Evolutionary conservation across 2,888 invertebrate genomes (phyloP).

Genomic region (Drosophila anomalata): DNA sequence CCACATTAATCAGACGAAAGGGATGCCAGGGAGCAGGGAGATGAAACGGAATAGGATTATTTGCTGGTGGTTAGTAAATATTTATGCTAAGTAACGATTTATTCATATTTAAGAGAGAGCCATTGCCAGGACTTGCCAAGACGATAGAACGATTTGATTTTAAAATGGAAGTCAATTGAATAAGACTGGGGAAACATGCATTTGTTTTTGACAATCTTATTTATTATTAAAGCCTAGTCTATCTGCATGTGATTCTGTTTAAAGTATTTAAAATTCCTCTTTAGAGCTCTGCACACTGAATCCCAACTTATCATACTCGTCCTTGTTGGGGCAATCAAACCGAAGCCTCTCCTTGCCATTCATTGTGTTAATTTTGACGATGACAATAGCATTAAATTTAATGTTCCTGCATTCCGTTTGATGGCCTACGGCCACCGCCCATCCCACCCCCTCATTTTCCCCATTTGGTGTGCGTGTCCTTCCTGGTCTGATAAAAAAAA

Average conservation of each 20-base stretch:
- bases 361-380: slow-evolving; percentile 41
- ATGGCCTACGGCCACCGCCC: slow-evolving; percentile 7
- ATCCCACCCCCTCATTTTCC: background rate
- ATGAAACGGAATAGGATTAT: slow-evolving; percentile 12
- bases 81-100: background rate
- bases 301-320: slow-evolving; percentile 10
- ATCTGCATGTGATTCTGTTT: background rate
- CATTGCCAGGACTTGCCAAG: background rate
- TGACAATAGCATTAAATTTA: slow-evolving; percentile 42
- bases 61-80: slow-evolving; percentile 15
- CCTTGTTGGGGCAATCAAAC: slow-evolving; percentile 12
- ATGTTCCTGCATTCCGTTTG: slow-evolving; percentile 36
- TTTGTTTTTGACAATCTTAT: no score
- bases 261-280: background rate
- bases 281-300: background rate
- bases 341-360: slow-evolving; percentile 12
- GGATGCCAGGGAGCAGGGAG: background rate
- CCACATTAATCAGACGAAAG: slow-evolving; percentile 28
- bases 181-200: no score
- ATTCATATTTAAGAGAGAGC: background rate
- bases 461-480: slow-evolving; percentile 59
- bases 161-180: no score
- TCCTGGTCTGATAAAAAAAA: slow-evolving; percentile 44
- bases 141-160: no score
- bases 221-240: no score